Base-by-base conservation (phyloP, 2,797 vertebrate species). In the Gallinago nigripennis region DNA sequence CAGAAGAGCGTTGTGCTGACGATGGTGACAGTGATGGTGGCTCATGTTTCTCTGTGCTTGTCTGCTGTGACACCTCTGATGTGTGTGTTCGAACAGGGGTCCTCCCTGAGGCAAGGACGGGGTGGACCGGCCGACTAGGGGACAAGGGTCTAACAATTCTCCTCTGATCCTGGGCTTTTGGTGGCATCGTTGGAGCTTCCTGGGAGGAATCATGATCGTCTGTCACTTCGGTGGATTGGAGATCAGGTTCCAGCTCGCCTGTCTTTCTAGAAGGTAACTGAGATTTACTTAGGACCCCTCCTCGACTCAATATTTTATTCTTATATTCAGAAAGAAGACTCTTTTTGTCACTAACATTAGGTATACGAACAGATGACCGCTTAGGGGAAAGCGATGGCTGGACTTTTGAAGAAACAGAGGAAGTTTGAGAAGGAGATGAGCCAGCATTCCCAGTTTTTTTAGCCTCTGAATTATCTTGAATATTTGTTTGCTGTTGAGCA, bases 61-160 rank as follows among this genome's bases (percentile, higher is more conserved):
- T 93, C 80, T 96, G 97, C 8, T 4, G 92, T 48, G 91, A 96
- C 61, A 88, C 90, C 30, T 39, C 92, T 27, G 96, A 83, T 8
- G n/a, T 43, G 4, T 93, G 93, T 15, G 96, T 97, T 90, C 88
- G 98, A 76, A 96, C 61, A 18, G 98, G 97, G 9, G 96, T 97
- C 95, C 98, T 98, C 37, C 98, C 97, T 16, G 98, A 97, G 46
- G 98, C 97, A 60, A 98, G 98, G 61, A 98, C 97, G 90, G 97
- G 97, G 88, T 98, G 98, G 81, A 98, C 96, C 20, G 98, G 97
- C 48, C 98, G 98, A 65, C 98, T 97, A 92, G 98, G 90, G 16
- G 98, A 97, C n/a, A 98, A 97, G 8, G 98, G 98, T 51, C 98
- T 98, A 41, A 77, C 41, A 54, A 94, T 96, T 57, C 96, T 98